Conservation (phyloP, 2,888 invertebrate genomes). For the Tipula lateralis region DNA sequence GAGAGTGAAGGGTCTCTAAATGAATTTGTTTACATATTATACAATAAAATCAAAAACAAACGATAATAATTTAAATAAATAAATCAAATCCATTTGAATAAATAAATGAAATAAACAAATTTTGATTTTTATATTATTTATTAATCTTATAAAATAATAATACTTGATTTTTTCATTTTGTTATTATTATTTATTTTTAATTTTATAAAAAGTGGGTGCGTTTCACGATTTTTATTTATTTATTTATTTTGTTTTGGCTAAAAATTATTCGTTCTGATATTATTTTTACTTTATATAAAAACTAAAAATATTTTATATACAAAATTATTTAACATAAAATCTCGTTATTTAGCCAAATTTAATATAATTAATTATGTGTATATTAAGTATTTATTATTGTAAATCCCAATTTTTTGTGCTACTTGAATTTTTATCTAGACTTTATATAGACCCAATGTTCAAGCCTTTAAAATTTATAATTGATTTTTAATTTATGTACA, state of each 20-base stretch:
- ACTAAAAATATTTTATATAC: neutral
- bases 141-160: constrained; percentile 6
- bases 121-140: neutral
- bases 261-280: neutral
- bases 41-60: neutral
- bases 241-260: neutral
- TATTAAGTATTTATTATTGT: neutral
- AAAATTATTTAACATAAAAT: neutral
- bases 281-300: constrained; percentile 3
- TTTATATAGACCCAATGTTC: neutral
- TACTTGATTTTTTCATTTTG: neutral
- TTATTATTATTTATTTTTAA: neutral
- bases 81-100: neutral
- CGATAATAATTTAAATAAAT: neutral
- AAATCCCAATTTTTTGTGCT: neutral
- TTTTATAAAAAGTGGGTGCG: neutral
- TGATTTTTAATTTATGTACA: neutral
- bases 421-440: neutral
- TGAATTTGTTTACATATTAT: too few species aligned
- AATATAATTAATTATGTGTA: neutral
- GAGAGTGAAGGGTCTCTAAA: constrained; percentile 15
- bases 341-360: neutral
- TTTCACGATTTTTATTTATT: neutral
- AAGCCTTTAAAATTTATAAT: neutral
- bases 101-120: neutral